phyloP scores from a whole-genome alignment of 2,888 invertebrate genomes.

The Eupithecia abbreviata region DNA sequence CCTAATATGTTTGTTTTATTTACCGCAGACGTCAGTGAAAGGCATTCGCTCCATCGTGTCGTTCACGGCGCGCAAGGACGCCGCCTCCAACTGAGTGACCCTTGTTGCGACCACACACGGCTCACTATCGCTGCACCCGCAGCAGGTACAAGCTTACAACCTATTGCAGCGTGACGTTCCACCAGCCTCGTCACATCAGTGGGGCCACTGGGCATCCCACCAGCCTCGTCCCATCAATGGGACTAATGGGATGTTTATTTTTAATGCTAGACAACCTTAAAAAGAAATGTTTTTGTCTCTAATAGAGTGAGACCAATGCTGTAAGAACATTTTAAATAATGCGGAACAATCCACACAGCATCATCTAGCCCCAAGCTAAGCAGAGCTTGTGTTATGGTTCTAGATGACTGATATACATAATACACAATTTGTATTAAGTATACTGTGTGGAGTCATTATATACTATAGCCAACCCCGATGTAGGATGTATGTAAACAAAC shows the following conservation, averaged over 20 bases:
- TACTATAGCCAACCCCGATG: too few species aligned
- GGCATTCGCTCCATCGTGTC: constrained; percentile 93
- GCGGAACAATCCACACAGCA: background rate
- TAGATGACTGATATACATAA: background rate
- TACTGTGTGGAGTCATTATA: background rate
- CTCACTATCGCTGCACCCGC: constrained; percentile 5
- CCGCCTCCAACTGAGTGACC: constrained; percentile 50
- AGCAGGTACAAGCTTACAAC: background rate
- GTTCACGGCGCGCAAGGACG: constrained; percentile 89
- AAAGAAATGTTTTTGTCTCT: background rate
- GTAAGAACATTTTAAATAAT: background rate
- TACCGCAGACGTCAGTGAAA: constrained; percentile 91
- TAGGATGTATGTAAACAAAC: too few species aligned
- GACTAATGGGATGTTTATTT: background rate
- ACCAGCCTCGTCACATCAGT: background rate
- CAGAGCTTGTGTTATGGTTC: background rate
- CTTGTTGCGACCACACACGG: constrained; percentile 35
- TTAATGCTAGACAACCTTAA: background rate
- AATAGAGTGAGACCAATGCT: background rate
- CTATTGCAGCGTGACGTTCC: background rate
- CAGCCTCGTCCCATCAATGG: background rate
- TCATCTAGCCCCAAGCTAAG: background rate
- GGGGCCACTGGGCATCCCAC: background rate
- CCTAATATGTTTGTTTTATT: too few species aligned
- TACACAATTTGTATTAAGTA: background rate